phyloP scores from a whole-genome alignment of 30 jellyfish, hydroid and myxozoan genomes.

The Aurelia coerulea region DNA sequence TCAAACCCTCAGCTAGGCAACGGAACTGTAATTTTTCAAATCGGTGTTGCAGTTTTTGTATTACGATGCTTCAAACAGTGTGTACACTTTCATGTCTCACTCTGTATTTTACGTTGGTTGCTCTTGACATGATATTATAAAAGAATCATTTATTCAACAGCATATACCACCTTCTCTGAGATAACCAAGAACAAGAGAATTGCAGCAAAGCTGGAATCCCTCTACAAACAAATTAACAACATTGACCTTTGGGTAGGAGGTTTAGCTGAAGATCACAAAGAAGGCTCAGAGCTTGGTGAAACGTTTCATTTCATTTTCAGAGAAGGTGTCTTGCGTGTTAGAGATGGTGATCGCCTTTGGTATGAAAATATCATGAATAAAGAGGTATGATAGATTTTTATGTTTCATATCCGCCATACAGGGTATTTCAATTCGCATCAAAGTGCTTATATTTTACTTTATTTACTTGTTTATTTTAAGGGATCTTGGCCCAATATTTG shows the following conservation, averaged over 20 bases:
- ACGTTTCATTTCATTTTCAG: constrained; percentile 81
- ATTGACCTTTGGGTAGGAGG: constrained; percentile 99
- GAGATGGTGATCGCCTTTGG: constrained; percentile 99
- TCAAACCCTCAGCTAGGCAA: no score
- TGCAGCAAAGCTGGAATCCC: constrained; percentile 54
- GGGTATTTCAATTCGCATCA: no score
- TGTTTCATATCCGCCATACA: not conserved
- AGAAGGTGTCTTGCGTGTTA: constrained; percentile 76
- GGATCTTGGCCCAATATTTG: no score
- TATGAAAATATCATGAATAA: constrained; percentile 69
- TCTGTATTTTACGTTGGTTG: no score
- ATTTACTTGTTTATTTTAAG: no score
- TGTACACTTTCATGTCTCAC: no score
- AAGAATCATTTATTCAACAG: no score
- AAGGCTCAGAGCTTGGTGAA: constrained; percentile 93
- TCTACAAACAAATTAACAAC: constrained; percentile 81
- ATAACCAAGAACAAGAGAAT: constrained; percentile 69
- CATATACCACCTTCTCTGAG: constrained; percentile 55
- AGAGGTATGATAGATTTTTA: constrained; percentile 56
- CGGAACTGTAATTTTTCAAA: no score
- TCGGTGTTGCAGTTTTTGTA: no score
- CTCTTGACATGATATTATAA: no score
- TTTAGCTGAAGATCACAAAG: constrained; percentile 90
- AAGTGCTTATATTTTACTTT: no score
- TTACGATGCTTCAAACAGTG: no score